Conservation (phyloP, 2,888 invertebrate species). For the Sepiola atlantica region DNA sequence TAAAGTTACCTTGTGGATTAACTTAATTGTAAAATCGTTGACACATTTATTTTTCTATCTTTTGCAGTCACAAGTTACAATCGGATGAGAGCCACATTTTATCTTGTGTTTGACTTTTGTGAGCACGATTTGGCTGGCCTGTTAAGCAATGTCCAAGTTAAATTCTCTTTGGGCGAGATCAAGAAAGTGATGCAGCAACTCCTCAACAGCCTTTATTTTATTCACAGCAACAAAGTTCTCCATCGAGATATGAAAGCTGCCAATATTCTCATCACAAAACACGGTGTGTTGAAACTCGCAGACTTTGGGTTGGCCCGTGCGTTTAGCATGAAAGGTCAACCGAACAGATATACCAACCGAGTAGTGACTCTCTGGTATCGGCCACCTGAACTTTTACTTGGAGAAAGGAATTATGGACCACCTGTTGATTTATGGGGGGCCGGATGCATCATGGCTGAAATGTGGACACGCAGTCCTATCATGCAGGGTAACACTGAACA, state of each 20-base stretch:
- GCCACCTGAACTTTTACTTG: conserved; percentile 75
- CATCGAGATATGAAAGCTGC: conserved; percentile 96
- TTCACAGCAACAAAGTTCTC: conserved; percentile 87
- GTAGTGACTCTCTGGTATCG: conserved; percentile 98
- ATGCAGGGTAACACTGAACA: conserved; percentile 93
- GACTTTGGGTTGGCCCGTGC: conserved; percentile 98
- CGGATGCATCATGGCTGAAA: conserved; percentile 99
- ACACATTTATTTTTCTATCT: conserved; percentile 37
- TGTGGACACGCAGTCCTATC: conserved; percentile 91
- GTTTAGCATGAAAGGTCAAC: conserved; percentile 89
- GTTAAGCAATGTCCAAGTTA: conserved; percentile 93
- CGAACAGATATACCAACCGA: conserved; percentile 94
- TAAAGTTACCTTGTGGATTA: neutral
- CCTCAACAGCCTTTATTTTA: conserved; percentile 92
- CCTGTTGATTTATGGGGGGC: conserved; percentile 94
- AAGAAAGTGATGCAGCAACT: conserved; percentile 85
- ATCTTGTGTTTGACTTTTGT: conserved; percentile 97
- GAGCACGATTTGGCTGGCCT: conserved; percentile 98
- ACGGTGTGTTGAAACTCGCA: conserved; percentile 89
- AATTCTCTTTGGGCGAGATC: conserved; percentile 96
- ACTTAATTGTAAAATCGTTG: neutral
- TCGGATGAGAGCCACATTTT: conserved; percentile 89
- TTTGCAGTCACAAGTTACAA: conserved; percentile 80
- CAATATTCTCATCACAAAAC: conserved; percentile 96
- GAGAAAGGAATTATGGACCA: conserved; percentile 92